These are phyloP conservation scores for Euura saliciscinereae DNA, from an alignment of 1,140 invertebrate species.

Conservation along the genomic window DNA sequence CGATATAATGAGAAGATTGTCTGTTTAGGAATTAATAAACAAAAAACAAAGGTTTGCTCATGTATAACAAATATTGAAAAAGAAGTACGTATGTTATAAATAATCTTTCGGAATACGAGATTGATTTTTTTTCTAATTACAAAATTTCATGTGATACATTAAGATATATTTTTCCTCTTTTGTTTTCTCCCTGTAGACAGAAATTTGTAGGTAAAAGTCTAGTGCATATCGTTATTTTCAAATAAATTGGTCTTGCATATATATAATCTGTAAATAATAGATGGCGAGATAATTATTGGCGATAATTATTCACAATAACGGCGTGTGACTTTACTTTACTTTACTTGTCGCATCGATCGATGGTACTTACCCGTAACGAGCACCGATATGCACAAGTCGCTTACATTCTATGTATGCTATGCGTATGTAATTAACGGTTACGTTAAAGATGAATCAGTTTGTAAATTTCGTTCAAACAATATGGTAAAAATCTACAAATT, in stretches of 20 bases:
- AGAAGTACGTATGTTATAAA: slow-evolving; percentile 25
- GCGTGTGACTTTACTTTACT: not conserved
- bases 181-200: slow-evolving; percentile 29
- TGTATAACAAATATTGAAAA: not conserved
- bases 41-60: slow-evolving; percentile 1
- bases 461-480: not conserved
- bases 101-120: slow-evolving; percentile 39
- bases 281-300: not conserved
- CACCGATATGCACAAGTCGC: slow-evolving; percentile 30
- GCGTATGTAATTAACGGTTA: slow-evolving; percentile 28
- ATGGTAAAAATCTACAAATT: not conserved
- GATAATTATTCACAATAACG: not conserved
- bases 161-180: slow-evolving; percentile 43
- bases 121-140: slow-evolving; percentile 35
- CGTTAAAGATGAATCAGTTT: slow-evolving; percentile 35
- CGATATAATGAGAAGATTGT: not conserved
- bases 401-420: slow-evolving; percentile 29
- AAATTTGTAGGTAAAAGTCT: slow-evolving; percentile 29
- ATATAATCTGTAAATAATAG: not conserved
- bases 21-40: not conserved
- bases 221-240: slow-evolving; percentile 32
- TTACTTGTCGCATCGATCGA: not conserved
- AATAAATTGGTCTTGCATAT: not conserved
- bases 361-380: not conserved
- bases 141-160: slow-evolving; percentile 48